These are phyloP conservation scores for Caradrina kadenii DNA, from an alignment of 2,888 invertebrate genomes.

Conservation along the genomic window DNA sequence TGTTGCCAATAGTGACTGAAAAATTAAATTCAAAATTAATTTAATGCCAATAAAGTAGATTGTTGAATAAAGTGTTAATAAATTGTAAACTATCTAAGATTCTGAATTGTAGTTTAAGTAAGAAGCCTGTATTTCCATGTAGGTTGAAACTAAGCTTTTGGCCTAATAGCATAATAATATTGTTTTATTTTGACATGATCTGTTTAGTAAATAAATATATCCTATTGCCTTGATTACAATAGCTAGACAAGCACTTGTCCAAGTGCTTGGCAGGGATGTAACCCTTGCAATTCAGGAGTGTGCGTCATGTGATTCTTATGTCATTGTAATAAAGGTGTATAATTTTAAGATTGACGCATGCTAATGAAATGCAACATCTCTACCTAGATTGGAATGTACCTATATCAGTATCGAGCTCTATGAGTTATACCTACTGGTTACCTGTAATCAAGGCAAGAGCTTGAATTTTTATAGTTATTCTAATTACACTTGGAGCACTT, in stretches of 20 bases:
- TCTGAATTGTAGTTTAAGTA: constrained; percentile 22
- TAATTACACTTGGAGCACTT: neutral
- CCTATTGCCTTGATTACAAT: neutral
- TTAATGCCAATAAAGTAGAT: neutral
- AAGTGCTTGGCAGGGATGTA: neutral
- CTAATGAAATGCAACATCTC: no score
- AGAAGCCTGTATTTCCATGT: neutral
- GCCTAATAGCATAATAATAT: neutral
- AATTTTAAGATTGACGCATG: no score
- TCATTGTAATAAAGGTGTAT: neutral
- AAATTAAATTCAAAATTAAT: neutral
- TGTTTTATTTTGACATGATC: neutral
- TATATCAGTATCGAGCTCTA: no score
- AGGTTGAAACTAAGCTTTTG: neutral
- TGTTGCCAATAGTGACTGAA: neutral
- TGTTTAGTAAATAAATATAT: constrained; percentile 5
- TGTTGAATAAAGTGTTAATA: neutral
- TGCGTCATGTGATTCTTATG: neutral
- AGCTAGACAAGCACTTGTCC: neutral
- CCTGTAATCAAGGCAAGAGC: no score
- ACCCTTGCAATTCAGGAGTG: neutral
- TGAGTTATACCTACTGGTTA: no score
- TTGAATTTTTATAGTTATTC: no score
- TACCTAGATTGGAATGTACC: no score
- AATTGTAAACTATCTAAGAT: neutral